phyloP scores from a whole-genome alignment of 2,888 invertebrate genomes.

The Apodemia hepburni region DNA sequence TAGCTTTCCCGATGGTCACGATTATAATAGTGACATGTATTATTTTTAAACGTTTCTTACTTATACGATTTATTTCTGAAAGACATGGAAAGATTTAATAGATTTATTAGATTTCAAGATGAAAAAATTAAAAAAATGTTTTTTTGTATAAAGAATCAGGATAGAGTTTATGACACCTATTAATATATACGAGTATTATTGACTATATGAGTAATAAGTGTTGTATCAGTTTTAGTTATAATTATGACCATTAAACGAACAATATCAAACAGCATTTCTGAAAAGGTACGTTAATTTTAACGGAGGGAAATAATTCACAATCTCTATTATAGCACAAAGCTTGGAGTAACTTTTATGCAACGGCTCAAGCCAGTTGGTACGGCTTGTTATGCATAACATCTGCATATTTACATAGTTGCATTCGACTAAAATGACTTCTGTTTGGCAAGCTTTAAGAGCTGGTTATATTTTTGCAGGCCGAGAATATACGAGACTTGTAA shows the following conservation, averaged over 20 bases:
- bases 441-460: constrained; percentile 24
- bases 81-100: too few species aligned
- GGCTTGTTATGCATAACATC: constrained; percentile 33
- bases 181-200: too few species aligned
- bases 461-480: constrained; percentile 21
- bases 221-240: background rate
- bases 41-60: too few species aligned
- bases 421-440: constrained; percentile 28
- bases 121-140: too few species aligned
- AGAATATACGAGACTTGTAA: constrained; percentile 20
- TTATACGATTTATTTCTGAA: too few species aligned
- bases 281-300: background rate
- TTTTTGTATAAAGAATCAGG: too few species aligned
- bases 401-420: constrained; percentile 33
- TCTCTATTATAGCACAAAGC: constrained; percentile 18
- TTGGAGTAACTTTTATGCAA: constrained; percentile 30
- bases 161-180: too few species aligned
- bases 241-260: background rate
- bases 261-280: background rate
- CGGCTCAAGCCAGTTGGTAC: constrained; percentile 28
- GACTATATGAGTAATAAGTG: too few species aligned
- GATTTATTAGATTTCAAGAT: too few species aligned
- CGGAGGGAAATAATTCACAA: constrained; percentile 1
- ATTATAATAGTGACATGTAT: too few species aligned
- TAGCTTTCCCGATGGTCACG: too few species aligned